Conservation (phyloP, 92 coral and sea anemone genomes). For the Blastomussa wellsi region DNA sequence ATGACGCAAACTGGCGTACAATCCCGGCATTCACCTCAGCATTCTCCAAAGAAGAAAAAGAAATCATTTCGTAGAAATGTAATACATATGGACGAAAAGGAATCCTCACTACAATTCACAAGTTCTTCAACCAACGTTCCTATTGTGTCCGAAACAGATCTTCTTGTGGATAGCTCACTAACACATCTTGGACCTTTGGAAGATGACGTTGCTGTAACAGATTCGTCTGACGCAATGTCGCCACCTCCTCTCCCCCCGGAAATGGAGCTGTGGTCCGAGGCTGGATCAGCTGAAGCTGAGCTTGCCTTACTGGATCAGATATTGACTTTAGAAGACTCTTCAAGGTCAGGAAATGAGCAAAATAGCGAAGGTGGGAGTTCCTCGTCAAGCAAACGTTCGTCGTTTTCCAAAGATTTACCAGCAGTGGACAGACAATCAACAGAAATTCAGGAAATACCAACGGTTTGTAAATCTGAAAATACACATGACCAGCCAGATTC, state of each 20-base stretch:
- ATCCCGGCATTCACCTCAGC: constrained; percentile 1
- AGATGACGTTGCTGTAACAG: constrained; percentile 19
- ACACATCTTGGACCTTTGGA: not conserved
- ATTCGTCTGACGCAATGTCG: constrained; percentile 54
- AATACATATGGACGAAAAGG: not conserved
- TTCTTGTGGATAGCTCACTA: not conserved
- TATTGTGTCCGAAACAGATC: not conserved
- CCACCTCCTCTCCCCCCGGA: constrained; percentile 86
- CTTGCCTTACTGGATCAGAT: constrained; percentile 66
- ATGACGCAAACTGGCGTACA: not conserved
- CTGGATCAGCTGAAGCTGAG: constrained; percentile 40
- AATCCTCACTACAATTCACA: not conserved
- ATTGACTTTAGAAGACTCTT: constrained; percentile 57
- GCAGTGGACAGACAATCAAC: not conserved
- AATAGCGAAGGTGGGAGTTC: constrained; percentile 36
- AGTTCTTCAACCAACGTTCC: not conserved
- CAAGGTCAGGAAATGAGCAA: constrained; percentile 25
- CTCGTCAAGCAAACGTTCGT: not conserved
- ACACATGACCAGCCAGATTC: not conserved
- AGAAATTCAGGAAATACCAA: not conserved
- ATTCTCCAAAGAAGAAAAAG: constrained; percentile 21
- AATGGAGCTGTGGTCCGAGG: constrained; percentile 47
- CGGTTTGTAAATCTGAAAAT: not conserved
- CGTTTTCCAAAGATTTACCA: not conserved
- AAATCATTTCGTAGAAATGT: constrained; percentile 31